phyloP scores from a whole-genome alignment of 1,140 invertebrate genomes.

The Chironomus tepperi region DNA sequence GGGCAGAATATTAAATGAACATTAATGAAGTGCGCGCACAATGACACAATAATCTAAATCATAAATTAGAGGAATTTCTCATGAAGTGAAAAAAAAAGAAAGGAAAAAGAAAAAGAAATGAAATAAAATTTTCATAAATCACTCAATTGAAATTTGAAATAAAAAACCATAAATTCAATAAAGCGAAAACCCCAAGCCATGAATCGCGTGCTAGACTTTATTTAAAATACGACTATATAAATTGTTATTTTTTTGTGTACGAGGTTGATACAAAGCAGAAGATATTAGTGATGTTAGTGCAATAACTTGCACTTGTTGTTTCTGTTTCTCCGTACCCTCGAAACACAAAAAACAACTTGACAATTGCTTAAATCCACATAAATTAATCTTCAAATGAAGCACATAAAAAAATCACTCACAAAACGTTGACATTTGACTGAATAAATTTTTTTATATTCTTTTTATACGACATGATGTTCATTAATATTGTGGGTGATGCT shows the following conservation, averaged over 20 bases:
- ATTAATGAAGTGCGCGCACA: slow-evolving; percentile 16
- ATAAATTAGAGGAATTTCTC: background rate
- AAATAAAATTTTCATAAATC: slow-evolving; percentile 16
- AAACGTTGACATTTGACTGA: background rate
- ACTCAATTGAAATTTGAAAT: slow-evolving; percentile 20
- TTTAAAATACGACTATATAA: no score
- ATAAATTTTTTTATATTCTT: background rate
- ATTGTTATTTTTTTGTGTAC: no score
- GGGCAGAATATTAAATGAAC: slow-evolving; percentile 10
- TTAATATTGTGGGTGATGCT: background rate
- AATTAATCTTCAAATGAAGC: background rate
- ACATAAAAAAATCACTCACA: slow-evolving; percentile 1
- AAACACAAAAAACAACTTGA: no score
- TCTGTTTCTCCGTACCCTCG: background rate
- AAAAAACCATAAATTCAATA: slow-evolving; percentile 21
- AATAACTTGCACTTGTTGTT: background rate
- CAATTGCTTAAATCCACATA: background rate
- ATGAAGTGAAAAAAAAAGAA: background rate
- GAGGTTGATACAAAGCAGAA: no score
- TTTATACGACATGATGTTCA: background rate
- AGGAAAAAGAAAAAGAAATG: no score
- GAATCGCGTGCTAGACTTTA: no score
- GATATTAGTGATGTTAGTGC: no score
- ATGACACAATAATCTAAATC: slow-evolving; percentile 24
- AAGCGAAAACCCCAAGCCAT: background rate